These are phyloP conservation scores for Spisula subtruncata DNA, from an alignment of 2,888 invertebrate genomes.

Conservation along the genomic window DNA sequence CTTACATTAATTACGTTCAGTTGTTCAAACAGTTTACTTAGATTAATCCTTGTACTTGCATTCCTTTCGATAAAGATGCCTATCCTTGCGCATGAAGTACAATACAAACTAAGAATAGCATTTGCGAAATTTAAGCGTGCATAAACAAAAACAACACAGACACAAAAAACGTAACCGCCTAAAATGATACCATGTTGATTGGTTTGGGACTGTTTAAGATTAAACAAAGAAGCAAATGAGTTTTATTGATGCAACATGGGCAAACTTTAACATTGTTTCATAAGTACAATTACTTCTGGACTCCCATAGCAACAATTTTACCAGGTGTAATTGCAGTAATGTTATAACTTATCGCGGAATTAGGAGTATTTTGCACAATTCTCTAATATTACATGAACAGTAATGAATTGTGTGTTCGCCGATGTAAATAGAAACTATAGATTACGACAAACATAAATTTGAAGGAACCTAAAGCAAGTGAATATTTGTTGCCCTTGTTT, in stretches of 20 bases:
- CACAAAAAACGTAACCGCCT: not conserved
- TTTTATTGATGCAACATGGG: not conserved
- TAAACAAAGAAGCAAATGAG: constrained; percentile 11
- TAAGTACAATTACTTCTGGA: constrained; percentile 17
- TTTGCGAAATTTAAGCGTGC: not conserved
- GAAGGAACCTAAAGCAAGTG: no score
- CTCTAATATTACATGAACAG: not conserved
- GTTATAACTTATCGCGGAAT: constrained; percentile 15
- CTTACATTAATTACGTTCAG: no score
- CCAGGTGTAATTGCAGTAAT: not conserved
- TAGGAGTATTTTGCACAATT: not conserved
- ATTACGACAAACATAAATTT: no score
- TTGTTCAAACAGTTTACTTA: constrained; percentile 11
- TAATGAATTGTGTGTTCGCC: not conserved
- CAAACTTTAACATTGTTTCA: constrained; percentile 21
- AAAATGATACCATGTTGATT: not conserved
- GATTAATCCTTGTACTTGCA: not conserved
- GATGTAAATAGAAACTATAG: not conserved
- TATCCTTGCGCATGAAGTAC: not conserved
- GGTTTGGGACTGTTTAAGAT: not conserved
- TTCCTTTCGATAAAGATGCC: not conserved
- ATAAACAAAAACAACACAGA: not conserved
- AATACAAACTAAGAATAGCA: not conserved
- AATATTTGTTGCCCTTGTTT: no score
- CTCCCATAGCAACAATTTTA: constrained; percentile 29